Evolutionary conservation across 2,113 vertebrate species (phyloP).

Genomic region (Siniperca knerii): DNA sequence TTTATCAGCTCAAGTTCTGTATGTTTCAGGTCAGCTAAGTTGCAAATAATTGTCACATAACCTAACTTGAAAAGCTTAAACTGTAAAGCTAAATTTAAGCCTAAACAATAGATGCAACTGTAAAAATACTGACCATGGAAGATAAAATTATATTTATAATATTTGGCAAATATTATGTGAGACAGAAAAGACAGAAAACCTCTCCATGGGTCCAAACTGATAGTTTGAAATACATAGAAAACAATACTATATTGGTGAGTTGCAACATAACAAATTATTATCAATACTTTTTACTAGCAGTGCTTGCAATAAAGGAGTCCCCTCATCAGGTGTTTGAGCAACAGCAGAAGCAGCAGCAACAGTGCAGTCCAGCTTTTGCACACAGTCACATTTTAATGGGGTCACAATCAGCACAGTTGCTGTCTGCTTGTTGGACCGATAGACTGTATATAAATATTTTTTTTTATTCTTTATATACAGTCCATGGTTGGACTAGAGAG

Average conservation of each 20-base stretch:
- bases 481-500: neutral
- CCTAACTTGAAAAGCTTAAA: neutral
- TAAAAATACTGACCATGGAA: neutral
- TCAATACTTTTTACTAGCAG: neutral
- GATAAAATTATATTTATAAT: neutral
- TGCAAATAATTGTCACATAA: neutral
- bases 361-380: slow-evolving; percentile 56
- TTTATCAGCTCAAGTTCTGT: neutral
- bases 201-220: neutral
- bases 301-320: slow-evolving; percentile 8
- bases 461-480: no score
- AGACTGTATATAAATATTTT: no score
- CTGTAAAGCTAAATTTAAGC: neutral
- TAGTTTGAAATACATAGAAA: neutral
- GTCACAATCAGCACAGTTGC: slow-evolving; percentile 59
- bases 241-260: neutral
- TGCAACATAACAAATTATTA: neutral
- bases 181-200: neutral
- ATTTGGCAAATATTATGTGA: no score
- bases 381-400: slow-evolving; percentile 67
- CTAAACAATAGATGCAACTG: neutral
- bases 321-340: slow-evolving; percentile 32
- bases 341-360: slow-evolving; percentile 40
- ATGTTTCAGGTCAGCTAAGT: neutral
- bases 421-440: slow-evolving; percentile 35